These are phyloP conservation scores for Drosophila melanogaster DNA, from an alignment of 1,140 invertebrate species.

Conservation along the genomic window DNA sequence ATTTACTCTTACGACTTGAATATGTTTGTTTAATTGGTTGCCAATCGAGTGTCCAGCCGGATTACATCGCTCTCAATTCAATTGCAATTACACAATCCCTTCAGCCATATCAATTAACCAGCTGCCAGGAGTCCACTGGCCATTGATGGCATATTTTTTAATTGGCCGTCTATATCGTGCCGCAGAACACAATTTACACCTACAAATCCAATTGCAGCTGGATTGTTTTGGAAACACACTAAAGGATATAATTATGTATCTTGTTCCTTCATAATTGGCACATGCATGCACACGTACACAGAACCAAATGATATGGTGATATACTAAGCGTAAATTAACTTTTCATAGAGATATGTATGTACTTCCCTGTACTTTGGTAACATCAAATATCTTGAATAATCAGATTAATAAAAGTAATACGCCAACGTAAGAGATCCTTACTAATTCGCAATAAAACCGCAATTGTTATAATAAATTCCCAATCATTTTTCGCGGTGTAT, in stretches of 20 bases:
- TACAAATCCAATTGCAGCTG: slow-evolving; percentile 36
- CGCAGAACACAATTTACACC: slow-evolving; percentile 45
- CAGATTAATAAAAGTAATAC: no score
- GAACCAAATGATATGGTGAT: no score
- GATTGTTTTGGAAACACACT: slow-evolving; percentile 1
- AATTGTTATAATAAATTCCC: background rate
- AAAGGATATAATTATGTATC: slow-evolving; percentile 26
- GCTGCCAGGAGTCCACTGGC: slow-evolving; percentile 16
- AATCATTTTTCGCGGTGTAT: slow-evolving; percentile 5
- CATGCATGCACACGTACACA: slow-evolving; percentile 4
- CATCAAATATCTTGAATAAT: no score
- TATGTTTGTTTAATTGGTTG: slow-evolving; percentile 41
- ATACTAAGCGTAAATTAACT: background rate
- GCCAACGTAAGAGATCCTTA: no score
- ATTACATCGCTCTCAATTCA: slow-evolving; percentile 36
- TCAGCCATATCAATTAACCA: slow-evolving; percentile 34
- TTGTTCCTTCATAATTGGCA: slow-evolving; percentile 26
- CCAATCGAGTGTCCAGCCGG: slow-evolving; percentile 35
- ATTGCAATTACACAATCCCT: slow-evolving; percentile 55
- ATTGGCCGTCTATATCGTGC: slow-evolving; percentile 45
- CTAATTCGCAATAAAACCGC: no score
- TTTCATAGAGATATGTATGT: no score
- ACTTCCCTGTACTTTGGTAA: no score
- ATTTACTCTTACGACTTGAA: slow-evolving; percentile 14
- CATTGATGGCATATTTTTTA: slow-evolving; percentile 54